Evolutionary conservation across 2,888 invertebrate genomes (phyloP).

Genomic region (Leptopterna dolabrata): DNA sequence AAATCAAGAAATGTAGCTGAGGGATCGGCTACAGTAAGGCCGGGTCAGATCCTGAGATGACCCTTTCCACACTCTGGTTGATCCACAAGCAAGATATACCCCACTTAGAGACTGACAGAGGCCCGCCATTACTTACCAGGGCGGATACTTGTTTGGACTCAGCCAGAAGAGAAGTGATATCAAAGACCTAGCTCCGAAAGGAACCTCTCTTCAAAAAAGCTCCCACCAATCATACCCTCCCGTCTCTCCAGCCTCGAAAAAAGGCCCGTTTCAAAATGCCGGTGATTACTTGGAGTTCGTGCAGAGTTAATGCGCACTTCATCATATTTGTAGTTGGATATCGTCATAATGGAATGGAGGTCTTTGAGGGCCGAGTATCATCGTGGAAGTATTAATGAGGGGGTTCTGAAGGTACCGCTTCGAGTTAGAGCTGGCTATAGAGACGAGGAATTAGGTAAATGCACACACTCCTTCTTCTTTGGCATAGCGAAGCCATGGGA

Average conservation of each 20-base stretch:
- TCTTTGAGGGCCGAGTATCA: slow-evolving; percentile 5
- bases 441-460: slow-evolving; percentile 27
- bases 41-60: slow-evolving; percentile 4
- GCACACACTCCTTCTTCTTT: background rate
- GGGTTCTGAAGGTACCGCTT: slow-evolving; percentile 40
- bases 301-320: slow-evolving; percentile 52
- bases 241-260: background rate
- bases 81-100: slow-evolving; percentile 33
- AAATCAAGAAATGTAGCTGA: background rate
- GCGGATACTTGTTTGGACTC: slow-evolving; percentile 38
- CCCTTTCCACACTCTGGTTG: slow-evolving; percentile 8
- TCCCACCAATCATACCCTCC: slow-evolving; percentile 35
- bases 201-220: background rate
- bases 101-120: slow-evolving; percentile 10
- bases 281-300: slow-evolving; percentile 46
- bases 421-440: slow-evolving; percentile 20
- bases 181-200: background rate
- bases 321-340: slow-evolving; percentile 50
- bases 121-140: slow-evolving; percentile 39
- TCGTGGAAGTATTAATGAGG: slow-evolving; percentile 19
- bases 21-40: background rate
- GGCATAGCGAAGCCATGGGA: slow-evolving; percentile 17
- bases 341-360: slow-evolving; percentile 33
- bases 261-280: slow-evolving; percentile 47
- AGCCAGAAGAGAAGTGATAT: background rate